phyloP scores from a whole-genome alignment of 1,140 invertebrate genomes.

The Drosophila insularis region DNA sequence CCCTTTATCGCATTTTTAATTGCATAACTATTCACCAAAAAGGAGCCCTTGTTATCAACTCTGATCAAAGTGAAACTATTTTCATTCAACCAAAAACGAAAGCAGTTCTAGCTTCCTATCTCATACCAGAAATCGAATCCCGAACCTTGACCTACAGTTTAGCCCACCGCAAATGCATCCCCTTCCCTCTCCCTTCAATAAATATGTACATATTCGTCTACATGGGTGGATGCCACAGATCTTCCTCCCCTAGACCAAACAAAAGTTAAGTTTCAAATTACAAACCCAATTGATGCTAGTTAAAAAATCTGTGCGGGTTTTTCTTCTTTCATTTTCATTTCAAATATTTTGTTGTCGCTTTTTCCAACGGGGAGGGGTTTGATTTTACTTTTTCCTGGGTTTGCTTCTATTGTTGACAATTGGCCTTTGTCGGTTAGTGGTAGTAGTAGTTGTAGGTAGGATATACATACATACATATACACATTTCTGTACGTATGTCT shows the following conservation, averaged over 20 bases:
- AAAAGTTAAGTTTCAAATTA: slow-evolving; percentile 47
- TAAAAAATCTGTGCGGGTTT: slow-evolving; percentile 46
- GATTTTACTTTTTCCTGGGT: neutral
- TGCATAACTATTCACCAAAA: neutral
- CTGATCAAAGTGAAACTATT: neutral
- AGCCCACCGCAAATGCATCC: neutral
- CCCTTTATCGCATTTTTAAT: too few species aligned
- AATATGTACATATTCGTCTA: too few species aligned
- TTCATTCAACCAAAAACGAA: neutral
- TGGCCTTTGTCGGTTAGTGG: slow-evolving; percentile 6
- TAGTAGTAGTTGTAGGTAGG: too few species aligned
- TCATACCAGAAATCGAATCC: neutral
- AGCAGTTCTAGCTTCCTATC: neutral
- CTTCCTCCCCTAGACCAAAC: slow-evolving; percentile 3
- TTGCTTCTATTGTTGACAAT: slow-evolving; percentile 8
- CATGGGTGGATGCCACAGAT: neutral
- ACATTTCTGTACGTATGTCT: too few species aligned
- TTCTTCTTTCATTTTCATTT: slow-evolving; percentile 2
- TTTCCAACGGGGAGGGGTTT: neutral
- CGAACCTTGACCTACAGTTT: slow-evolving; percentile 1
- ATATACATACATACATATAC: too few species aligned
- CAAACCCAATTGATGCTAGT: slow-evolving; percentile 58
- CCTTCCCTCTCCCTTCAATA: neutral
- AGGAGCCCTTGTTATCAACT: neutral
- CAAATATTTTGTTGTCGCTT: neutral